These are phyloP conservation scores for Heterodera carotae DNA, from an alignment of 1,140 invertebrate species.

Conservation along the genomic window DNA sequence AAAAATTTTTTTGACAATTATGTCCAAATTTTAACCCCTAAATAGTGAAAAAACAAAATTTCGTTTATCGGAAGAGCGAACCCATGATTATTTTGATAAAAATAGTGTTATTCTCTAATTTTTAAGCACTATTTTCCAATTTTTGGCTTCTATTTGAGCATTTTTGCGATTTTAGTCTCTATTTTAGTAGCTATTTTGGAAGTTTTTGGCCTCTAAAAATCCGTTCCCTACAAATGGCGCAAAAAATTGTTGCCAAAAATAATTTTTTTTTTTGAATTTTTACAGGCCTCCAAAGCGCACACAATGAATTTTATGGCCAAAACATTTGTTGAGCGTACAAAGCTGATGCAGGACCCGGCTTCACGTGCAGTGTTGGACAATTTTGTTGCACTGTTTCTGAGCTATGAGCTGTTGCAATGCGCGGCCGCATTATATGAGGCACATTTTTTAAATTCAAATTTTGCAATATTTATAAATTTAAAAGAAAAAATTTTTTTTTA, in stretches of 20 bases:
- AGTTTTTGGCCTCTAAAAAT: no score
- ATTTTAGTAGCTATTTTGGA: no score
- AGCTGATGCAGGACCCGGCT: slow-evolving; percentile 34
- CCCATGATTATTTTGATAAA: neutral
- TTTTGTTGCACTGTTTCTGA: slow-evolving; percentile 45
- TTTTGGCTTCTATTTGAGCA: slow-evolving; percentile 3
- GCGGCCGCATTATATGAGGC: slow-evolving; percentile 41
- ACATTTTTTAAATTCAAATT: neutral
- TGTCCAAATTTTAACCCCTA: no score
- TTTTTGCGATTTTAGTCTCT: no score
- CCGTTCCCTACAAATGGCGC: no score
- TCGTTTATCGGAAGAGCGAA: no score
- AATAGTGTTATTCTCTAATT: neutral
- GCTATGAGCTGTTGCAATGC: slow-evolving; percentile 52
- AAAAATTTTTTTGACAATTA: no score
- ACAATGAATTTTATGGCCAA: slow-evolving; percentile 54
- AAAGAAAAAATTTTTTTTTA: neutral
- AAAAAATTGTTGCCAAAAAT: no score
- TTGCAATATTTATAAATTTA: neutral
- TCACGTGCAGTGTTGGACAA: slow-evolving; percentile 44
- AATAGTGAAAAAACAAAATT: no score
- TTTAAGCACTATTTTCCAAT: neutral
- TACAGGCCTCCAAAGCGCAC: slow-evolving; percentile 50
- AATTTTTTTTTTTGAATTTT: neutral
- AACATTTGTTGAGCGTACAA: slow-evolving; percentile 45